Base-by-base conservation (phyloP, 2,113 vertebrate species). In the Podilymbus podiceps region DNA sequence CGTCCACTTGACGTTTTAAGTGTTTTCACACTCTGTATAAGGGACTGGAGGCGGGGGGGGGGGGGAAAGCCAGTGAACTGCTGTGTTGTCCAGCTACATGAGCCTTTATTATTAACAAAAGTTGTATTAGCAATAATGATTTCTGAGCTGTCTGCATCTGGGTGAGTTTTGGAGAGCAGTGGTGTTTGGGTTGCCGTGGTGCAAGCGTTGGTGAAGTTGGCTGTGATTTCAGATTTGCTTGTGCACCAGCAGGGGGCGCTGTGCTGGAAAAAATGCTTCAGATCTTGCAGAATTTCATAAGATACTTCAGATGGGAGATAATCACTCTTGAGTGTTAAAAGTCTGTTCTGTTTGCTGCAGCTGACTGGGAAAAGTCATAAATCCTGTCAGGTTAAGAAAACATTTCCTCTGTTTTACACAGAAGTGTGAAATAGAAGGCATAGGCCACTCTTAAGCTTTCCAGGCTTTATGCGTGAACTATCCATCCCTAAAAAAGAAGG, bases 221-320 rank as follows among this genome's bases (percentile, higher is more conserved):
- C 30, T 72, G 27, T 33, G 58, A 15, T 44, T 60, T 31, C 21
- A 38, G 24, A 5, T 89, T 15, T 89, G 56, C 40, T 64, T 22
- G 28, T 87, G 80, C 24, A 47, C 95, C 81, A 82, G 92, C 81
- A 97, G 96, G 64, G 94, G 95, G 94, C 77, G 33, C 30, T 0
- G 1, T 5, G 33, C 77, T 66, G 50, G 50, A 46, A 79, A 60
- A 76, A 76, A 64, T 14, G 22, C 50, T 50, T 55, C 49, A 66
- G 8, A 42, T 92, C 52, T 83, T 49, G n/a, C 31, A 38, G 59
- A 38, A 35, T 89, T 93, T 87, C 55, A 0, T 79, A 63, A 81
- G 60, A 22, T 62, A 24, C 49, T 94, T 94, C 13, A 47, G 8
- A 23, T 62, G 50, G 76, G 23, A 87, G 78, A 33, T 20, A 16